Evolutionary conservation across 2,797 vertebrate species (phyloP).

Genomic region (Tokudaia tokunoshimensis): DNA sequence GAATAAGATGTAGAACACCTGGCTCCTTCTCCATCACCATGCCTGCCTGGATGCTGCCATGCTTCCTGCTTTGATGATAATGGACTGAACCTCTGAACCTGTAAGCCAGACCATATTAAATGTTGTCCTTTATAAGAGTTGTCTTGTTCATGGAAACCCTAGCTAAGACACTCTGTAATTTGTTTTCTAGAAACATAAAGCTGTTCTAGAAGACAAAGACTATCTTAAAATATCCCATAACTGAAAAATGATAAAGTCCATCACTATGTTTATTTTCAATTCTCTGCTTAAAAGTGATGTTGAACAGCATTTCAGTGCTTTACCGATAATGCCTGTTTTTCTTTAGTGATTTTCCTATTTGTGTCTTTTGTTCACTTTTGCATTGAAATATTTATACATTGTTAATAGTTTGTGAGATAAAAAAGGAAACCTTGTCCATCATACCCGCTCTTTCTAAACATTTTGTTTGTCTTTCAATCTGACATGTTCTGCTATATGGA

Average conservation of each 20-base stretch:
- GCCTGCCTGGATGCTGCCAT: background rate
- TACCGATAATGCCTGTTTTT: conserved; percentile 4
- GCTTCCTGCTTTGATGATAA: background rate
- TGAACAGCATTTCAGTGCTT: conserved; percentile 16
- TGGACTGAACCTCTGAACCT: background rate
- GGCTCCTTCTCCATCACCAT: background rate
- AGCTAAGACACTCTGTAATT: background rate
- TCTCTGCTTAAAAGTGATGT: conserved; percentile 40
- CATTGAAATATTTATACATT: conserved; percentile 13
- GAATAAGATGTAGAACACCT: background rate
- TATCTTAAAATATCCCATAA: conserved; percentile 57
- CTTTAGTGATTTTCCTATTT: conserved; percentile 46
- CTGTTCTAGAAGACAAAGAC: conserved; percentile 34
- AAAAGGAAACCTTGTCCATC: conserved; percentile 52
- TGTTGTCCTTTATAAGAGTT: background rate
- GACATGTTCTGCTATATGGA: conserved; percentile 26
- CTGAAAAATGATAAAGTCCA: background rate
- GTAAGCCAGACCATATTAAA: background rate
- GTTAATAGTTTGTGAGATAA: conserved; percentile 53
- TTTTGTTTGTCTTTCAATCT: conserved; percentile 64
- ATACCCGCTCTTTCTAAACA: conserved; percentile 56
- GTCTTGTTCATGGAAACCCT: background rate
- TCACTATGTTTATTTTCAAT: conserved; percentile 49
- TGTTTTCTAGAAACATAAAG: conserved; percentile 45
- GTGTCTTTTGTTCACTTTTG: conserved; percentile 36